Percentiles rank a stretch among this genome's conserved stretches.
phyloP scores from a whole-genome alignment of 2,888 invertebrate genomes.

The Marronus borbonicus region DNA sequence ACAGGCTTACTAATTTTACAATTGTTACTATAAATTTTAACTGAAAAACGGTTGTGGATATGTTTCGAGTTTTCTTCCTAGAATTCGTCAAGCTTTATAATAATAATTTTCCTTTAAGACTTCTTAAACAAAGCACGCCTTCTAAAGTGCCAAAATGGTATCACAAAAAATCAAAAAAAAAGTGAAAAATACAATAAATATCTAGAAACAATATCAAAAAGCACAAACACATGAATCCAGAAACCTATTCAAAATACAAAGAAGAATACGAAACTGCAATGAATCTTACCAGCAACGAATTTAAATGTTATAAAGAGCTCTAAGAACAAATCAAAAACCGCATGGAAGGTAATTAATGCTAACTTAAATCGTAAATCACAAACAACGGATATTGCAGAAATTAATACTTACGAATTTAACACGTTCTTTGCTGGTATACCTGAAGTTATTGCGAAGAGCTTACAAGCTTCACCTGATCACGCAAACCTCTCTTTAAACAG shows the following conservation, averaged over 20 bases:
- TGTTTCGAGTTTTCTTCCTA: slow-evolving; percentile 5
- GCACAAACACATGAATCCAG: neutral
- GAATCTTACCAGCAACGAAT: neutral
- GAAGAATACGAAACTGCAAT: neutral
- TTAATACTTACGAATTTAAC: neutral
- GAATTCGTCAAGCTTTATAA: neutral
- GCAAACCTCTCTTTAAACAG: neutral
- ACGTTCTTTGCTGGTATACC: neutral
- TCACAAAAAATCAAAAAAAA: neutral
- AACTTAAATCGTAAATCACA: too few species aligned
- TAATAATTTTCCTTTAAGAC: neutral
- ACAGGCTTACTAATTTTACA: slow-evolving; percentile 11
- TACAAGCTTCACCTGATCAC: neutral
- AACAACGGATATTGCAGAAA: neutral
- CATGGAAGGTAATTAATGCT: too few species aligned
- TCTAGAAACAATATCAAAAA: neutral
- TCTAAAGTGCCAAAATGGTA: neutral
- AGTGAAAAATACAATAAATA: neutral
- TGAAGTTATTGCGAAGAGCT: neutral
- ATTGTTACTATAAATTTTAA: neutral
- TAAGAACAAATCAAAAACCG: neutral
- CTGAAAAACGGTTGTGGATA: neutral
- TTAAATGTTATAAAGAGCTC: neutral
- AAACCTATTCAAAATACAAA: neutral
- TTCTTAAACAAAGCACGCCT: neutral